Base-by-base conservation (phyloP, 2,797 vertebrate genomes). In the Philypnodon macrostomus region DNA sequence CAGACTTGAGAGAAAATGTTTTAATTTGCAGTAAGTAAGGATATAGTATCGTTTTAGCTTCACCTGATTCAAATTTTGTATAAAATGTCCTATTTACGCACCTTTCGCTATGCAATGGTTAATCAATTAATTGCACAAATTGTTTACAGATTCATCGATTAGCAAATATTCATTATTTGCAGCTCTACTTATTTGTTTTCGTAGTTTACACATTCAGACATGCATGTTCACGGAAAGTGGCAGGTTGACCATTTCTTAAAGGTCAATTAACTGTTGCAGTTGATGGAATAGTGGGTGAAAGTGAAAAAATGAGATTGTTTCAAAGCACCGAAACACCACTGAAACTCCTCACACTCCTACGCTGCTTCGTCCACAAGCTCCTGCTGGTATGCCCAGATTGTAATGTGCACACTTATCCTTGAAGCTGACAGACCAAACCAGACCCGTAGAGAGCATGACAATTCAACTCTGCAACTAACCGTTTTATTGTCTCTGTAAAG, bases 161-260 rank as follows among this genome's bases (percentile, higher is more conserved):
- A n/a, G n/a, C n/a, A n/a, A n/a, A n/a, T n/a, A n/a, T n/a, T n/a
- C n/a, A n/a, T n/a, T n/a, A n/a, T n/a, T n/a, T n/a, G n/a, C n/a
- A n/a, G n/a, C n/a, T n/a, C n/a, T n/a, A n/a, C n/a, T n/a, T n/a
- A n/a, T n/a, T n/a, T n/a, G n/a, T n/a, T n/a, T n/a, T n/a, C n/a
- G n/a, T n/a, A 36, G 31, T 21, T 45, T 68, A 58, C 83, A 10
- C 2, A 78, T 79, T 60, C 37, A 15, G 70, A 30, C 83, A 53
- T 54, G 85, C 50, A 47, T 21, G 27, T 24, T 44, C 38, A 36
- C 48, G 56, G 42, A 63, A 70, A 58, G 38, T 53, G 36, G n/a
- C 48, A 35, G 51, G 53, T 58, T 24, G 44, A 30, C 36, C 6
- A 29, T 40, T 47, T 59, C 37, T 45, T 29, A 9, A 29, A 29